Base-by-base conservation (phyloP, 2,888 invertebrate species). In the Tromatobia lineatoria region DNA sequence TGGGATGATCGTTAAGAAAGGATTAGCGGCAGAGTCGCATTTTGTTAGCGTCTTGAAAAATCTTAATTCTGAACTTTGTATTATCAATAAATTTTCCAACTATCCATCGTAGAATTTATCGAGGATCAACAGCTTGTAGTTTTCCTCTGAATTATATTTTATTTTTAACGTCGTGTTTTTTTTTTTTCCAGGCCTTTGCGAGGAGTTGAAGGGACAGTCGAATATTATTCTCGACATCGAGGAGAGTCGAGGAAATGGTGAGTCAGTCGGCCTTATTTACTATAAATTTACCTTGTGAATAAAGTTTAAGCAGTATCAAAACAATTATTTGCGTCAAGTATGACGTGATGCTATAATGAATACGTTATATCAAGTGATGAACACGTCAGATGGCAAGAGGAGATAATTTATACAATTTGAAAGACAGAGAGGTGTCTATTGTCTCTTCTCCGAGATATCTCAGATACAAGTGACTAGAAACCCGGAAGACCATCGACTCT, bases 171-270 rank as follows among this genome's bases (percentile, higher is more conserved):
- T 29, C 81, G 80, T 64, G 50, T 83, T 87, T 87, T 81, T 66
- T 59, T 84, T 87, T 87, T 86, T 94, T 94, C 11, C 94, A 96
- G 96, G 95, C 85, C 91, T 96, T 82, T 98, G 98, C 94, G 98
- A 98, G 94, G 97, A 98, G 90, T 97, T 98, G 94, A 97, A 96
- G 80, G 97, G 97, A 50, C 97, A 97, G 91, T 97, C 97, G 47
- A 98, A 97, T 93, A 98, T 98, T 87, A 98, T 98, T 90, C 95
- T 98, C 88, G 98, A 98, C 92, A 98, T 98, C 88, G 97, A 98
- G 94, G 98, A 98, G 94, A 98, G 98, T 93, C 95, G 96, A 94
- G 97, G 97, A 88, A 95, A 95, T 90, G 96, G 98, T 98, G 95
- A 97, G 97, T 97, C 73, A 97, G 97, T 97, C 73, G 45, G 38